Evolutionary conservation across 1,140 invertebrate species (phyloP).

Genomic region (Drosophila miranda): DNA sequence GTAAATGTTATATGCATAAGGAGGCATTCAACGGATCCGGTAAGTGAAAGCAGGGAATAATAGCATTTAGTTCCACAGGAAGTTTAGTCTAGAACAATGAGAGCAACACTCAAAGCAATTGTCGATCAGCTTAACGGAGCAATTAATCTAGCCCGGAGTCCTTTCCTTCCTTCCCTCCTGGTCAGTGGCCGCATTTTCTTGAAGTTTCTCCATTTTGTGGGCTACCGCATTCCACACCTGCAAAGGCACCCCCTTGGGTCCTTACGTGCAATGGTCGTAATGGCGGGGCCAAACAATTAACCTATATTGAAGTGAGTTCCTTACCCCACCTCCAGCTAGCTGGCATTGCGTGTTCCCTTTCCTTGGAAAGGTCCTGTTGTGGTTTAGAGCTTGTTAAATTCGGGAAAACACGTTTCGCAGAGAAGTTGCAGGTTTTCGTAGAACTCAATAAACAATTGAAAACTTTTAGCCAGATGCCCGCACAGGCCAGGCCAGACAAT

Average conservation of each 20-base stretch:
- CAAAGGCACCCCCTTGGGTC: conserved; percentile 4
- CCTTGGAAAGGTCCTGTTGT: conserved; percentile 1
- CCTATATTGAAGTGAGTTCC: conserved; percentile 44
- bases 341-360: conserved; percentile 38
- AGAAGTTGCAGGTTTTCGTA: conserved; percentile 46
- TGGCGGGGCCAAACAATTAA: conserved; percentile 63
- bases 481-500: conserved; percentile 14
- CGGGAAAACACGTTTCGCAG: conserved; percentile 22
- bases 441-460: conserved; percentile 77
- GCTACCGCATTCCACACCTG: conserved; percentile 61
- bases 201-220: conserved; percentile 21
- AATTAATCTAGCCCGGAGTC: conserved; percentile 41
- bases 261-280: conserved; percentile 46
- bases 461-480: conserved; percentile 45
- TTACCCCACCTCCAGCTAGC: background rate
- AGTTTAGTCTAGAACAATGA: background rate
- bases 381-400: conserved; percentile 38
- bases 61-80: background rate
- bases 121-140: conserved; percentile 22
- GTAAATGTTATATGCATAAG: conserved; percentile 93
- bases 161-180: background rate
- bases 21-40: conserved; percentile 90
- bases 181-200: conserved; percentile 36
- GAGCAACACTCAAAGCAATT: conserved; percentile 11
- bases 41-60: conserved; percentile 56